Base-by-base conservation (phyloP, 1,140 invertebrate genomes). In the Maconellicoccus hirsutus region DNA sequence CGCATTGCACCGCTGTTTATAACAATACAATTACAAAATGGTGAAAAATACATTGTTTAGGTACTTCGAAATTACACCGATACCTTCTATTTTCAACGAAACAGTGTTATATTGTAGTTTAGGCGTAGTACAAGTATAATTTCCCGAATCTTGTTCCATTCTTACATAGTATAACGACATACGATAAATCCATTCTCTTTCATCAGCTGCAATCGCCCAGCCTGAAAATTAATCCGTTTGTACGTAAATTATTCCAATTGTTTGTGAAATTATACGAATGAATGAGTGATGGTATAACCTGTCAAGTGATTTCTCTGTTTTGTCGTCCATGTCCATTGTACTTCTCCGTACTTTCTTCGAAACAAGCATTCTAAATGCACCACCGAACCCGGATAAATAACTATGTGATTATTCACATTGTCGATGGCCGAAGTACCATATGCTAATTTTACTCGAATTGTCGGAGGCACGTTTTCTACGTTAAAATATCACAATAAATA, bases 281-380 rank as follows among this genome's bases (percentile, higher is more conserved):
- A 33, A 3, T 33, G 12, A 33, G 12, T 33, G 12, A 33, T 33
- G 12, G 12, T 33, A 3, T 33, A 76, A 92, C 90, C 89, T 74
- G 88, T 89, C 14, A 59, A 59, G n/a, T 22, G 52, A 59, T 59
- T 6, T 16, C 21, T 4, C n/a, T 59, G 52, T 6, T 22, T 3
- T 6, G 90, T 88, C 0, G 90, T 92, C 90, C 91, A 94, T n/a
- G 86, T 89, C 92, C 92, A 94, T 73, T 90, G 88, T 0, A 92
- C 92, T 72, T 88, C 88, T 0, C 91, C 91, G 25, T 88, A 78
- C 39, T 84, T 81, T 70, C 90, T 80, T 0, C 86, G 85, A 75
- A 88, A 90, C 70, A 94, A 83, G 76, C 92, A 94, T 77, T 93
- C 91, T 63, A 94, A 81, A 77, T 92, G 88, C 0, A 94, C 77